Base-by-base conservation (phyloP, 2,797 vertebrate species). In the Oophaga sylvatica region DNA sequence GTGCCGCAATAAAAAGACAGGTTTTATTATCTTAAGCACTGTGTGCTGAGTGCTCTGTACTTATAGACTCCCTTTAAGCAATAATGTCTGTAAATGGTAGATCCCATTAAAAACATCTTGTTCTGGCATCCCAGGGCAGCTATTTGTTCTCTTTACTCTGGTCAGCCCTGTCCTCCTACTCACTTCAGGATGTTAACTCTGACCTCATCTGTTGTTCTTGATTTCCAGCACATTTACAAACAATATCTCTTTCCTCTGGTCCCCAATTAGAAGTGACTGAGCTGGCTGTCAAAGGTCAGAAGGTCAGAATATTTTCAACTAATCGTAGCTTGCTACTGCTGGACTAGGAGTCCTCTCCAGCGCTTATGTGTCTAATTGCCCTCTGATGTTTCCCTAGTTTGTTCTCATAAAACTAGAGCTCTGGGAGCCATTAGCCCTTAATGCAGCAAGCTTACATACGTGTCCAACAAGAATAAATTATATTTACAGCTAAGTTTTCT, bases 311-410 rank as follows among this genome's bases (percentile, higher is more conserved):
- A 80, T 83, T 83, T 89, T 80, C 26, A 45, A 79, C 63, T 86
- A 81, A 86, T 26, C 80, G 31, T 63, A 48, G 80, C 59, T 35
- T 71, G 84, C 80, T 86, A 79, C 73, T 70, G 65, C 73, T 79
- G 88, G 75, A 89, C 84, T 20, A 80, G 41, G n/a, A 89, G 73
- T 83, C 84, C 35, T 89, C 88, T 75, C 57, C 26, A 78, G 31
- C 59, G 79, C 80, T 87, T 86, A 87, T 79, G 80, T 86, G 75
- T 86, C 88, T 83, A 89, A 89, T 86, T 70, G 84, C 80, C 76
- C 84, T 80, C 84, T 89, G 62, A 86, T 82, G 84, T 83, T 89
- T 83, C 88, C 81, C 75, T 73, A 86, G 77, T 89, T 83, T 86
- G 88, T 83, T 70, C 80, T 81, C 84, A 83, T 89, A 80, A 86